Conservation (phyloP, 2,888 invertebrate genomes). For the Yponomeuta malinellus region DNA sequence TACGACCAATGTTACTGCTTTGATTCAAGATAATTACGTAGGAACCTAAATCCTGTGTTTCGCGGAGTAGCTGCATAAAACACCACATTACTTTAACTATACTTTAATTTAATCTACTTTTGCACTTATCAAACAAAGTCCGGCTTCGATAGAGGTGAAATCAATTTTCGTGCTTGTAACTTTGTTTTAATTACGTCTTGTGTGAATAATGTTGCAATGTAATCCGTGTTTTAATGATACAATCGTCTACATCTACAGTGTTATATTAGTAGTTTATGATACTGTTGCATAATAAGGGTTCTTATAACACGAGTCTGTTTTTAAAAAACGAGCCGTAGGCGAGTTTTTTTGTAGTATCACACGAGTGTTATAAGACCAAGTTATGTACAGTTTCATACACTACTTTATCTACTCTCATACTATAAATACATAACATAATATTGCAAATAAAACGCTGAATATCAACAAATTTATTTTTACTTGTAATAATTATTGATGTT, state of each 20-base stretch:
- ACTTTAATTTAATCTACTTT: not conserved
- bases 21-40: not conserved
- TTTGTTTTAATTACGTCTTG: not conserved
- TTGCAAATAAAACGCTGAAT: too few species aligned
- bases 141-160: not conserved
- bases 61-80: not conserved
- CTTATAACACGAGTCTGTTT: too few species aligned
- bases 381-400: too few species aligned
- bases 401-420: too few species aligned
- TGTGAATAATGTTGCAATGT: not conserved
- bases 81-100: not conserved
- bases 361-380: too few species aligned
- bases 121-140: constrained; percentile 6
- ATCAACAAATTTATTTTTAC: too few species aligned
- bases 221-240: not conserved
- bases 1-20: not conserved
- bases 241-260: not conserved
- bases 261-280: not conserved
- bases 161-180: not conserved
- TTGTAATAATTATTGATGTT: too few species aligned
- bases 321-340: too few species aligned
- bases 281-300: too few species aligned
- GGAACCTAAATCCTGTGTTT: not conserved
- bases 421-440: too few species aligned
- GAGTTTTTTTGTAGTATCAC: too few species aligned